These are phyloP conservation scores for Thelaira solivaga DNA, from an alignment of 2,888 invertebrate species.

Conservation along the genomic window DNA sequence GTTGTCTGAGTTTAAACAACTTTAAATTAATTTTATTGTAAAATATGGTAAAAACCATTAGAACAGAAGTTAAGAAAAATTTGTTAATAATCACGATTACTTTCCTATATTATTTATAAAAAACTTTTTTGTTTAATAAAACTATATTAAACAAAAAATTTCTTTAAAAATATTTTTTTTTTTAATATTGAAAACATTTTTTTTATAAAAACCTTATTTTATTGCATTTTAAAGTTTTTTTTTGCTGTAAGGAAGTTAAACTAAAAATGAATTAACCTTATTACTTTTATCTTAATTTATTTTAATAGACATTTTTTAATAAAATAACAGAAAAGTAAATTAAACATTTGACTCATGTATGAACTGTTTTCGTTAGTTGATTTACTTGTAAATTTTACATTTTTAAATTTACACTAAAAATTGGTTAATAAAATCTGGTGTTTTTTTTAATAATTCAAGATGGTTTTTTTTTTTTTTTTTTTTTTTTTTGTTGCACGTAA, in stretches of 20 bases:
- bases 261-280: slow-evolving; percentile 26
- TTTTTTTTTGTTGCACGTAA: slow-evolving; percentile 1
- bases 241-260: slow-evolving; percentile 21
- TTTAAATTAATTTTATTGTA: too few relatives aligned
- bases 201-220: slow-evolving; percentile 29
- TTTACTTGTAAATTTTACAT: slow-evolving; percentile 50
- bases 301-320: not conserved
- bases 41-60: too few relatives aligned
- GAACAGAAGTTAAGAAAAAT: too few relatives aligned
- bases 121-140: too few relatives aligned
- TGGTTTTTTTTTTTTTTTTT: too few relatives aligned
- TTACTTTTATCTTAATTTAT: slow-evolving; percentile 26
- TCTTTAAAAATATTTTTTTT: not conserved
- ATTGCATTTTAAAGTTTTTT: slow-evolving; percentile 21
- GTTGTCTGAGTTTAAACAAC: too few relatives aligned
- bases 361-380: not conserved
- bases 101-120: too few relatives aligned
- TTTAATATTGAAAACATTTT: not conserved
- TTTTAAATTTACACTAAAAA: slow-evolving; percentile 56
- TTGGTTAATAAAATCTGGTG: slow-evolving; percentile 45
- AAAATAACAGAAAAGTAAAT: not conserved
- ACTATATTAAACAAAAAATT: not conserved
- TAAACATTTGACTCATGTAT: slow-evolving; percentile 3
- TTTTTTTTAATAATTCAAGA: slow-evolving; percentile 35
- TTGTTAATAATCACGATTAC: too few relatives aligned